Conservation (phyloP, 2,113 vertebrate species). For the Sapajus apella region DNA sequence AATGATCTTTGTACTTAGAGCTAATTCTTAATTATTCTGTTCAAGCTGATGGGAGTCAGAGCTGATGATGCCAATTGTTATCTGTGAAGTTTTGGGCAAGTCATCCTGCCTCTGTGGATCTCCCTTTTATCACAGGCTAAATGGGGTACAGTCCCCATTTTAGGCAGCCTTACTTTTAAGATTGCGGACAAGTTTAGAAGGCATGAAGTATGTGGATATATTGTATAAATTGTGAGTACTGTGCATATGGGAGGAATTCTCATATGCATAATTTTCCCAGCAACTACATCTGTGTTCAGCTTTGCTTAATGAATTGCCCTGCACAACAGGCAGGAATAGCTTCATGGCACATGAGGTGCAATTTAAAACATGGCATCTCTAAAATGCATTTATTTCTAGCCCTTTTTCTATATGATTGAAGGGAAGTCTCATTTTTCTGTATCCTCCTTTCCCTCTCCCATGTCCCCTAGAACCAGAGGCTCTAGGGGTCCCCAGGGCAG, state of each 20-base stretch:
- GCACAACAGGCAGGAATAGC: background rate
- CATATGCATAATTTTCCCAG: fast-evolving
- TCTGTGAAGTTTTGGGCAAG: fast-evolving
- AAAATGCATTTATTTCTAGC: background rate
- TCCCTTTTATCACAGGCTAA: fast-evolving
- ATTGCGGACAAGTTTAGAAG: background rate
- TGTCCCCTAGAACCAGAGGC: fast-evolving
- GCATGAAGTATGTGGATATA: fast-evolving
- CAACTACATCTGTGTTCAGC: fast-evolving
- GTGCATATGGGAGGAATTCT: background rate
- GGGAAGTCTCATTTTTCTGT: background rate
- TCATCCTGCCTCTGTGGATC: fast-evolving
- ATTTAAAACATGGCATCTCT: background rate
- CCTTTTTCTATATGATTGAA: background rate
- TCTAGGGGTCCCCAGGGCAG: fast-evolving
- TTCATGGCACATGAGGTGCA: fast-evolving
- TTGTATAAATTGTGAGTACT: background rate
- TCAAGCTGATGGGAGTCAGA: background rate
- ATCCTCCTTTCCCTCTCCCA: background rate
- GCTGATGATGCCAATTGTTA: fast-evolving
- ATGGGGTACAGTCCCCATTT: fast-evolving
- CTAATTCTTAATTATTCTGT: background rate
- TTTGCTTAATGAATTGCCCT: background rate
- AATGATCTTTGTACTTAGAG: background rate
- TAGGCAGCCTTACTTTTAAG: background rate